phyloP scores from a whole-genome alignment of 1,140 invertebrate species.

The Lordiphosa stackelbergi region DNA sequence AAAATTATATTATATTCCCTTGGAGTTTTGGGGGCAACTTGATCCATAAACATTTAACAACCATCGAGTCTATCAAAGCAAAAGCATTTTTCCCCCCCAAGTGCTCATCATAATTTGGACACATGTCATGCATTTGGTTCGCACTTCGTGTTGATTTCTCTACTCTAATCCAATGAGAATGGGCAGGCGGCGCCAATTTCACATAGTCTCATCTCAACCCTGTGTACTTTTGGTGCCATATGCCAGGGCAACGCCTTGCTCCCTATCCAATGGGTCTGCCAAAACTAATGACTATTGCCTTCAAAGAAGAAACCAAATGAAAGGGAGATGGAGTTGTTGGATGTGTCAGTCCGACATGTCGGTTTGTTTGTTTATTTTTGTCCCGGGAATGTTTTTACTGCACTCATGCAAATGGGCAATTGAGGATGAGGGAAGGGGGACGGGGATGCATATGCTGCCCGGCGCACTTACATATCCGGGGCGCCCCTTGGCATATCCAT shows the following conservation, averaged over 20 bases:
- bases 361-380: conserved; percentile 68
- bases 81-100: neutral
- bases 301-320: conserved; percentile 41
- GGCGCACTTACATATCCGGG: conserved; percentile 19
- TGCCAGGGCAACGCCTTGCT: neutral
- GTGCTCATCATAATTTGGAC: conserved; percentile 26
- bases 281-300: conserved; percentile 64
- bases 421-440: conserved; percentile 14
- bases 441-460: conserved; percentile 20
- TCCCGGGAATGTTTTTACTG: conserved; percentile 29
- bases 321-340: conserved; percentile 22
- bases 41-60: neutral
- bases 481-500: conserved; percentile 35
- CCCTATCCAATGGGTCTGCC: conserved; percentile 17
- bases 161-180: conserved; percentile 8
- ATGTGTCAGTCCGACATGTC: conserved; percentile 14
- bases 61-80: neutral
- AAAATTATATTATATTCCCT: too few relatives aligned
- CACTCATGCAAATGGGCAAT: conserved; percentile 50
- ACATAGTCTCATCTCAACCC: conserved; percentile 20
- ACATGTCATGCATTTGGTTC: conserved; percentile 51
- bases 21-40: neutral
- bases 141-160: conserved; percentile 41
- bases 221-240: neutral
- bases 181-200: conserved; percentile 13